Conservation (phyloP, 2,888 invertebrate species). For the Drosophila macrothrix region DNA sequence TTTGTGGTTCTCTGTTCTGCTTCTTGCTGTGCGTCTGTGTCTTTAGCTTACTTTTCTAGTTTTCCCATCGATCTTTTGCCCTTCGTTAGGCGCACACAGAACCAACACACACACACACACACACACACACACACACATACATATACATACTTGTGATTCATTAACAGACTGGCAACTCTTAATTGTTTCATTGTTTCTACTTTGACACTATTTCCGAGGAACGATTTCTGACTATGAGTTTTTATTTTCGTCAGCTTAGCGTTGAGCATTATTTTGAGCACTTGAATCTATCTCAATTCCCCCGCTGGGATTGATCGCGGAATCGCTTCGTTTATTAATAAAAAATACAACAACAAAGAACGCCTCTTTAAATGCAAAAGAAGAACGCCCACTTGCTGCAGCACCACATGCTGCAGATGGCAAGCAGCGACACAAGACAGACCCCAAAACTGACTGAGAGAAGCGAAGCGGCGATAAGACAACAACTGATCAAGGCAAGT, state of each 20-base stretch:
- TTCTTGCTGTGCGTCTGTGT: constrained; percentile 14
- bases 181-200: constrained; percentile 63
- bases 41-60: constrained; percentile 34
- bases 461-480: constrained; percentile 36
- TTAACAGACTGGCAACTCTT: constrained; percentile 56
- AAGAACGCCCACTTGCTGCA: constrained; percentile 63
- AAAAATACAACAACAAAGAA: constrained; percentile 3
- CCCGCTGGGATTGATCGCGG: constrained; percentile 23
- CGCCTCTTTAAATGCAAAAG: constrained; percentile 65
- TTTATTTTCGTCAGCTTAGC: constrained; percentile 23
- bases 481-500: constrained; percentile 10
- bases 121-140: not conserved
- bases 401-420: constrained; percentile 34
- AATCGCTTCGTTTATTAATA: constrained; percentile 52
- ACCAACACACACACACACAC: not conserved
- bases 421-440: constrained; percentile 26
- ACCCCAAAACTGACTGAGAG: constrained; percentile 22
- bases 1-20: constrained; percentile 22
- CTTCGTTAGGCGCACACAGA: constrained; percentile 37
- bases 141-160: constrained; percentile 49
- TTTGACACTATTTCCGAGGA: constrained; percentile 56
- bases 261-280: constrained; percentile 8
- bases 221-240: constrained; percentile 17
- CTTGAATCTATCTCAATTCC: constrained; percentile 44
- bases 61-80: constrained; percentile 59